A percentile compares a stretch with the other conserved stretches of the same genome.
These are phyloP conservation scores for Acrobasis repandana DNA, from an alignment of 2,888 invertebrate species.

Conservation along the genomic window DNA sequence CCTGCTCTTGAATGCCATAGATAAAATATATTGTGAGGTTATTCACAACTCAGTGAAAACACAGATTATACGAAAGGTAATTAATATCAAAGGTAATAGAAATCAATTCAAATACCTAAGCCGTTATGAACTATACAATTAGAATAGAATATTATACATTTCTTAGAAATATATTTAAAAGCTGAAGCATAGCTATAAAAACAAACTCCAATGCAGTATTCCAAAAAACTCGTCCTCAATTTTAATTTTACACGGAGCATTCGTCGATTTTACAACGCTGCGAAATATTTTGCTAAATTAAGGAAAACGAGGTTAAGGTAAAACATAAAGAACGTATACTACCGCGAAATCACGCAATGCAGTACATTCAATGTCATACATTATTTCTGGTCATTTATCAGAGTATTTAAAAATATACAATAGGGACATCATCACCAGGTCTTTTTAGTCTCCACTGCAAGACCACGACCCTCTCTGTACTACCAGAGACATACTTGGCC, in stretches of 20 bases:
- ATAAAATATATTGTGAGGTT: too few relatives aligned
- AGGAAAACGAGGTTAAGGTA: slow-evolving; percentile 16
- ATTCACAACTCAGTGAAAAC: too few relatives aligned
- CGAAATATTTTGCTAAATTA: slow-evolving; percentile 20
- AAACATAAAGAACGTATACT: slow-evolving; percentile 14
- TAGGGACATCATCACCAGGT: too few relatives aligned
- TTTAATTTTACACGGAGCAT: slow-evolving; percentile 9
- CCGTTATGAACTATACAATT: background rate
- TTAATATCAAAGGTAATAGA: too few relatives aligned
- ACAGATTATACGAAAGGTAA: too few relatives aligned
- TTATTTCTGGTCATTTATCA: slow-evolving; percentile 15
- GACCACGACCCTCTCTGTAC: too few relatives aligned
- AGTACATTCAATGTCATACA: slow-evolving; percentile 17
- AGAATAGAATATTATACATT: too few relatives aligned
- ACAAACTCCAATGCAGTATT: slow-evolving; percentile 1
- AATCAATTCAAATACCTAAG: background rate
- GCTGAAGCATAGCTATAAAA: background rate
- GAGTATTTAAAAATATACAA: background rate
- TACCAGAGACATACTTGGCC: too few relatives aligned
- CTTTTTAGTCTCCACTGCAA: too few relatives aligned
- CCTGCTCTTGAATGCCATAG: too few relatives aligned
- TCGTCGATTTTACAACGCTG: slow-evolving; percentile 14
- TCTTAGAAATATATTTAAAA: background rate
- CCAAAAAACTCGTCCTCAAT: slow-evolving; percentile 14
- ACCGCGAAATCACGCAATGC: slow-evolving; percentile 16